phyloP scores from a whole-genome alignment of 2,888 invertebrate species.

The Cosmia pyralina region DNA sequence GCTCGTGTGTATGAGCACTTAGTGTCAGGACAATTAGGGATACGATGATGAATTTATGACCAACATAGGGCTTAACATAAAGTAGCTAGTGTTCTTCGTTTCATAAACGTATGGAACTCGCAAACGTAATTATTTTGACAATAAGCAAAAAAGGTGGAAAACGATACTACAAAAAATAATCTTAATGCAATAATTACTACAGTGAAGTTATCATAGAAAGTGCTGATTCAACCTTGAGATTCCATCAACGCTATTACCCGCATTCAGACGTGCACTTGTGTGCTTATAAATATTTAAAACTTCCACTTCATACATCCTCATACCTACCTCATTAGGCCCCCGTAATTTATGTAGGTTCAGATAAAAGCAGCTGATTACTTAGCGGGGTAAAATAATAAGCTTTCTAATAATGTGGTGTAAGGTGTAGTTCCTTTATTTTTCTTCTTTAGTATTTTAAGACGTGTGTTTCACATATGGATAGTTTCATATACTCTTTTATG shows the following conservation, averaged over 20 bases:
- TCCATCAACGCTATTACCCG: constrained; percentile 32
- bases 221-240: constrained; percentile 26
- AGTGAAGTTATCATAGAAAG: background rate
- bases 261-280: constrained; percentile 40
- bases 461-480: background rate
- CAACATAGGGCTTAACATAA: background rate
- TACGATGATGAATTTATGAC: too few species aligned
- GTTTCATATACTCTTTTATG: background rate
- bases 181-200: background rate
- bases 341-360: constrained; percentile 76
- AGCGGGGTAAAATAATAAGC: constrained; percentile 71
- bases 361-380: constrained; percentile 76
- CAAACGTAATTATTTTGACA: too few species aligned
- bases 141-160: too few species aligned
- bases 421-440: background rate
- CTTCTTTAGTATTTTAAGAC: background rate
- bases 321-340: constrained; percentile 67
- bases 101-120: background rate
- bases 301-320: constrained; percentile 66
- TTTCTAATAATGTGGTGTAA: constrained; percentile 67
- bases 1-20: too few species aligned
- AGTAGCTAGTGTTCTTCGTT: background rate
- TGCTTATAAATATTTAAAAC: constrained; percentile 73
- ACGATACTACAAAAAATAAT: too few species aligned
- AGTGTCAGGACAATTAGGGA: too few species aligned